Conservation (phyloP, 23 tunicate species). For the Halocynthia roretzi region DNA sequence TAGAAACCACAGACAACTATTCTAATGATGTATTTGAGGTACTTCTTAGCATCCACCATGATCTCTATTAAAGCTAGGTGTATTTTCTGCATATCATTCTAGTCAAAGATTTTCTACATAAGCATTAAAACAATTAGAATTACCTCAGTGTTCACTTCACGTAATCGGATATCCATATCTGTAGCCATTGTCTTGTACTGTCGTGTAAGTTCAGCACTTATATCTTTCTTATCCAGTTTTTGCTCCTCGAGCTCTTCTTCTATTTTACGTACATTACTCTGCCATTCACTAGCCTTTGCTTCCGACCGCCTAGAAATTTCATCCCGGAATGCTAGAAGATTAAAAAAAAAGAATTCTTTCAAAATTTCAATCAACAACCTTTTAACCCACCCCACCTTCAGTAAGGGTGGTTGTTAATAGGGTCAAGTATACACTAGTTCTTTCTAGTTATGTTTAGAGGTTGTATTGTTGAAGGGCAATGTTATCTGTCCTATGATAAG, state of each 20-base stretch:
- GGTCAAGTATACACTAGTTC: too few species aligned
- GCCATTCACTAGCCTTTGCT: slow-evolving; percentile 56
- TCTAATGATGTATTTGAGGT: too few species aligned
- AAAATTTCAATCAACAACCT: not conserved
- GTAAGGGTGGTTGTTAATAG: too few species aligned
- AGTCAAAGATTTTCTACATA: not conserved
- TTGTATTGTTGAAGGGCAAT: too few species aligned
- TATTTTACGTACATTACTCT: slow-evolving; percentile 31
- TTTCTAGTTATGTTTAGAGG: too few species aligned
- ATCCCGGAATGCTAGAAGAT: slow-evolving; percentile 54
- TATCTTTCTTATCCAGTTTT: slow-evolving; percentile 52
- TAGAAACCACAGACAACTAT: too few species aligned
- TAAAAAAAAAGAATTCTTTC: not conserved
- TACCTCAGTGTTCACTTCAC: slow-evolving; percentile 76
- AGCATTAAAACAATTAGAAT: not conserved
- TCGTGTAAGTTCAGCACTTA: slow-evolving; percentile 83
- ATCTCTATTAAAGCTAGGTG: too few species aligned
- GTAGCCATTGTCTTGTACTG: slow-evolving; percentile 96
- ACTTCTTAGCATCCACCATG: too few species aligned
- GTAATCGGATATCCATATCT: slow-evolving; percentile 67
- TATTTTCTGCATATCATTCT: not conserved
- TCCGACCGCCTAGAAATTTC: slow-evolving; percentile 85
- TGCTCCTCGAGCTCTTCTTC: slow-evolving; percentile 48
- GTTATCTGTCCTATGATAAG: too few species aligned
- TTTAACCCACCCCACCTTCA: too few species aligned